A percentile compares a stretch with the other conserved stretches of the same genome.
phyloP scores from a whole-genome alignment of 2,113 vertebrate species.

The Elephas maximus region DNA sequence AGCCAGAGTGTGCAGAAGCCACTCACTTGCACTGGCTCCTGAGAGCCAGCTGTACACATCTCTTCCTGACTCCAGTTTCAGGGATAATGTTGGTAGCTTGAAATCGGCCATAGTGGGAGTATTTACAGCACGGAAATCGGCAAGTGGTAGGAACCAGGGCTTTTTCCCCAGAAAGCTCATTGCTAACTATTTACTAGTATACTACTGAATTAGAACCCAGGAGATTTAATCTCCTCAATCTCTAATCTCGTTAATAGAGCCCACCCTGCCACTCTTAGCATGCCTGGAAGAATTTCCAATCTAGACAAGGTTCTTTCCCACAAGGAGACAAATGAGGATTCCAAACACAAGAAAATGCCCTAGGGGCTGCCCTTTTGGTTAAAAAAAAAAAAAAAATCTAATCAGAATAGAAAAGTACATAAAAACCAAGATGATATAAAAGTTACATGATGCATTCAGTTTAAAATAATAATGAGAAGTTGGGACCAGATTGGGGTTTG shows the following conservation, averaged over 20 bases:
- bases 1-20: not conserved
- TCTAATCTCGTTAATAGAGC: not conserved
- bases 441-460: constrained; percentile 61
- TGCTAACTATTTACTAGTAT: not conserved
- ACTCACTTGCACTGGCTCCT: not conserved
- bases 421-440: constrained; percentile 49
- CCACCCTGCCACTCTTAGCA: not conserved
- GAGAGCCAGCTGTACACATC: not conserved
- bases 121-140: not conserved
- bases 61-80: not conserved
- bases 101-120: not conserved
- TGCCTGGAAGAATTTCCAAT: constrained; percentile 64
- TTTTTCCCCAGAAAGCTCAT: not conserved
- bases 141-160: not conserved
- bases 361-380: constrained; percentile 23
- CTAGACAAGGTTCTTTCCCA: not conserved
- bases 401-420: constrained; percentile 38
- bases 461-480: constrained; percentile 39
- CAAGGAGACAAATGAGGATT: constrained; percentile 56
- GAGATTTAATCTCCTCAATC: not conserved
- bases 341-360: constrained; percentile 83
- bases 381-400: not conserved
- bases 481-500: constrained; percentile 41
- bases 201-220: not conserved
- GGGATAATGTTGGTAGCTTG: not conserved